A percentile compares a stretch with the other conserved stretches of the same genome.
Evolutionary conservation across 2,797 vertebrate genomes (phyloP).

Genomic region (Cossypha dichroa): DNA sequence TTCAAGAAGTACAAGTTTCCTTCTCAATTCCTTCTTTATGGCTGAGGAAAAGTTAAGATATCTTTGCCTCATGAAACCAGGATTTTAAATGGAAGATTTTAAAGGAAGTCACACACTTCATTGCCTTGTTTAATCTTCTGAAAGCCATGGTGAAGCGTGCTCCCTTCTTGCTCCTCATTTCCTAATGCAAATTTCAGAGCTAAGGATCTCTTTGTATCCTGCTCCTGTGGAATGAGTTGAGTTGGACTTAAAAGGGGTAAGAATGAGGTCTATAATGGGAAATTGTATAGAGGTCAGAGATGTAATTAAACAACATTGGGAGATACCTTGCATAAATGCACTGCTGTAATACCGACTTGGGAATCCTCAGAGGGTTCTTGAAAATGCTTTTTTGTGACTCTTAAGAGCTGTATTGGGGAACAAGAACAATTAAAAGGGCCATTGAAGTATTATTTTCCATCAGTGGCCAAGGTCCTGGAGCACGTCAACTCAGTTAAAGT

Average conservation of each 20-base stretch:
- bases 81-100: not conserved
- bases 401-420: constrained; percentile 7
- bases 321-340: not conserved
- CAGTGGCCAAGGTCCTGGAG: not conserved
- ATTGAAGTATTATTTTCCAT: constrained; percentile 39
- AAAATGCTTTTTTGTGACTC: constrained; percentile 24
- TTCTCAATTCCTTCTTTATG: not conserved
- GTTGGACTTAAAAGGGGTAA: constrained; percentile 11
- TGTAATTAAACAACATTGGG: constrained; percentile 40
- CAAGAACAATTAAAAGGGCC: constrained; percentile 34
- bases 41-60: not conserved
- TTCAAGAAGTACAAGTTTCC: not conserved
- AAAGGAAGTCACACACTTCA: not conserved
- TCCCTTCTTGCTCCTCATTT: not conserved
- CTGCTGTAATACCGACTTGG: not conserved
- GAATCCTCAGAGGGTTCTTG: constrained; percentile 17
- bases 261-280: constrained; percentile 8
- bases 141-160: accelerated
- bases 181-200: constrained; percentile 18
- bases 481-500: not conserved
- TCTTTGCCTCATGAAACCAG: not conserved
- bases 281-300: constrained; percentile 24
- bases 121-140: not conserved
- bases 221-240: not conserved
- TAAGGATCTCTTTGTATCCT: not conserved